A percentile compares a stretch with the other conserved stretches of the same genome.
phyloP scores from a whole-genome alignment of 2,797 vertebrate genomes.

The Gouania willdenowi region DNA sequence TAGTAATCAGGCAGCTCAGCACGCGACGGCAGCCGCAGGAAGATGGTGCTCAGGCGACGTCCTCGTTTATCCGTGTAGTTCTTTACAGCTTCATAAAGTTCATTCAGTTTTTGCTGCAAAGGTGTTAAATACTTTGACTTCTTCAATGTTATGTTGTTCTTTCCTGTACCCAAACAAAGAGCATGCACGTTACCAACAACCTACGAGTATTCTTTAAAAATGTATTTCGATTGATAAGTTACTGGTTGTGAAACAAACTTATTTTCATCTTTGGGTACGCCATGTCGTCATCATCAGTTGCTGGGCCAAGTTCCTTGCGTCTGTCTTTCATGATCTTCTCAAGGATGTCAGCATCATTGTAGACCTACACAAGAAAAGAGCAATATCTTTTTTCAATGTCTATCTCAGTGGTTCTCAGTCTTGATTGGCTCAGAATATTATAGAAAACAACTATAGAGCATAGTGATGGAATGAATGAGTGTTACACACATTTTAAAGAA shows the following conservation, averaged over 20 bases:
- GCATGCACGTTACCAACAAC: neutral
- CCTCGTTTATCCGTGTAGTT: slow-evolving; percentile 96
- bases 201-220: too few species aligned
- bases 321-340: slow-evolving; percentile 95
- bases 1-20: slow-evolving; percentile 97
- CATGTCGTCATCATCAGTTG: slow-evolving; percentile 89
- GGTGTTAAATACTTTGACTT: slow-evolving; percentile 97
- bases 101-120: slow-evolving; percentile 95
- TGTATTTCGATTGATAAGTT: too few species aligned
- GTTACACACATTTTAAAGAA: too few species aligned
- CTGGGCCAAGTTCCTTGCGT: slow-evolving; percentile 88
- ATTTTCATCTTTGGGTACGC: slow-evolving; percentile 96
- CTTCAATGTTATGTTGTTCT: slow-evolving; percentile 92
- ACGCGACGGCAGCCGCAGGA: slow-evolving; percentile 93
- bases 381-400: too few species aligned
- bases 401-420: too few species aligned
- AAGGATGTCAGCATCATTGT: slow-evolving; percentile 93
- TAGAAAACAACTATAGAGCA: too few species aligned
- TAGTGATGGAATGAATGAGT: too few species aligned
- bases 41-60: slow-evolving; percentile 94
- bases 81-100: slow-evolving; percentile 97
- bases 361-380: slow-evolving; percentile 86
- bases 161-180: slow-evolving; percentile 75
- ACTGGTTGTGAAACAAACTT: slow-evolving; percentile 72
- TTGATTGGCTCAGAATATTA: too few species aligned